Evolutionary conservation across 2,113 vertebrate genomes (phyloP).

Genomic region (Lontra canadensis): DNA sequence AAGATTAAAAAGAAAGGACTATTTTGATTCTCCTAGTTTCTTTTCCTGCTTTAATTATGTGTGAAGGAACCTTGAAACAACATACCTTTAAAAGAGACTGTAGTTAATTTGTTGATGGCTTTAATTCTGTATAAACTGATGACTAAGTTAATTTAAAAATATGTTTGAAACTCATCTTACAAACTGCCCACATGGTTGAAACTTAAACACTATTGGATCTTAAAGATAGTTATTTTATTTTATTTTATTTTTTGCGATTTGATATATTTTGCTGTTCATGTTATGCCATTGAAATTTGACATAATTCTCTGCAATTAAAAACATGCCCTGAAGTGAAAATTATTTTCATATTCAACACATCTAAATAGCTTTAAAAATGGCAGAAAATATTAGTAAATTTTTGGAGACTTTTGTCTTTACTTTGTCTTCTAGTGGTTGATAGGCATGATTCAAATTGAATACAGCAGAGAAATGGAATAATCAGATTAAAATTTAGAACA

Average conservation of each 20-base stretch:
- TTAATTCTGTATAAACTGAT: conserved; percentile 6
- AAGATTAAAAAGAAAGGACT: conserved; percentile 29
- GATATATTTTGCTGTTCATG: conserved; percentile 1
- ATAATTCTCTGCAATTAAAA: conserved; percentile 27
- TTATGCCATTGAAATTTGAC: background rate
- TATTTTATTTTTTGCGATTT: background rate
- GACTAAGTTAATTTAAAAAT: conserved; percentile 45
- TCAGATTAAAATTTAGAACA: conserved; percentile 39
- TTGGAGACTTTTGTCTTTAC: conserved; percentile 27
- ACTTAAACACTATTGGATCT: conserved; percentile 63
- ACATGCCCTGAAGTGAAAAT: background rate
- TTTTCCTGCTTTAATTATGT: conserved; percentile 30
- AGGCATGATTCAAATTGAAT: conserved; percentile 26
- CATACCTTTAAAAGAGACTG: background rate
- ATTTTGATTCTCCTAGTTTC: background rate
- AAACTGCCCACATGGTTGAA: conserved; percentile 64
- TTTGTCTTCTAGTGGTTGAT: conserved; percentile 9
- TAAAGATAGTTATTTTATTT: conserved; percentile 55
- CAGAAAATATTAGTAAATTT: background rate
- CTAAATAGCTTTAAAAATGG: conserved; percentile 51
- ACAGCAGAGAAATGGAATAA: conserved; percentile 52
- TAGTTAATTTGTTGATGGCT: background rate
- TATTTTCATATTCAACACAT: conserved; percentile 35
- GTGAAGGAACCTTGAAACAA: conserved; percentile 36
- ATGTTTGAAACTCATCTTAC: conserved; percentile 68